These are phyloP conservation scores for Antheraea yamamai DNA, from an alignment of 2,888 invertebrate genomes.

Conservation along the genomic window DNA sequence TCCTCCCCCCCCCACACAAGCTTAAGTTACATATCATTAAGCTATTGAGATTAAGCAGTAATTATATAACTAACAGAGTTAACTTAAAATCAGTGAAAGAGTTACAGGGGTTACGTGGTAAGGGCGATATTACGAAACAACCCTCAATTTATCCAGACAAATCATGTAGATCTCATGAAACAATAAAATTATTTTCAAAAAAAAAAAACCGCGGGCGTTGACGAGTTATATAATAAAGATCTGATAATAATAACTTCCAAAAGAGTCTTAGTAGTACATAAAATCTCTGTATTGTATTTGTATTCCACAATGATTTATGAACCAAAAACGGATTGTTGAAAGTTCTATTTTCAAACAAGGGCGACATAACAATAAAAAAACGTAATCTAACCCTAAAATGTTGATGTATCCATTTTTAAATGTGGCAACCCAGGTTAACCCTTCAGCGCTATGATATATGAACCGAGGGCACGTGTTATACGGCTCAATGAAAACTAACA, in stretches of 20 bases:
- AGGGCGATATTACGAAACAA: too few species aligned
- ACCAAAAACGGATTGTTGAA: conserved; percentile 60
- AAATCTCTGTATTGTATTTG: conserved; percentile 19
- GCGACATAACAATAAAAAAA: conserved; percentile 60
- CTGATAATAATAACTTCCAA: neutral
- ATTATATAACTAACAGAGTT: too few species aligned
- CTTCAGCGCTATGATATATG: conserved; percentile 63
- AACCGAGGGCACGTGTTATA: conserved; percentile 61
- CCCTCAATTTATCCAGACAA: too few species aligned
- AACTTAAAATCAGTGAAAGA: too few species aligned
- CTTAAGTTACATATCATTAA: too few species aligned
- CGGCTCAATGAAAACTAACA: conserved; percentile 58
- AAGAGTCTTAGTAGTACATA: neutral
- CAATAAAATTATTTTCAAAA: too few species aligned
- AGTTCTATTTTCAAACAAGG: conserved; percentile 61
- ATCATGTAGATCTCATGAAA: too few species aligned
- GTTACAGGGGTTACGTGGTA: too few species aligned
- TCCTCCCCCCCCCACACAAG: too few species aligned
- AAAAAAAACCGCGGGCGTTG: too few species aligned
- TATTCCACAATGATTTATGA: conserved; percentile 53
- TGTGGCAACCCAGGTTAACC: conserved; percentile 58
- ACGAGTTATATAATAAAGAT: neutral
- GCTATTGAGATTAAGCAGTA: too few species aligned
- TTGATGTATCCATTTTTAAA: conserved; percentile 67
- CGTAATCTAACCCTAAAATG: conserved; percentile 56